Conservation (phyloP, 1,140 invertebrate genomes). For the Drosophila albomicans region DNA sequence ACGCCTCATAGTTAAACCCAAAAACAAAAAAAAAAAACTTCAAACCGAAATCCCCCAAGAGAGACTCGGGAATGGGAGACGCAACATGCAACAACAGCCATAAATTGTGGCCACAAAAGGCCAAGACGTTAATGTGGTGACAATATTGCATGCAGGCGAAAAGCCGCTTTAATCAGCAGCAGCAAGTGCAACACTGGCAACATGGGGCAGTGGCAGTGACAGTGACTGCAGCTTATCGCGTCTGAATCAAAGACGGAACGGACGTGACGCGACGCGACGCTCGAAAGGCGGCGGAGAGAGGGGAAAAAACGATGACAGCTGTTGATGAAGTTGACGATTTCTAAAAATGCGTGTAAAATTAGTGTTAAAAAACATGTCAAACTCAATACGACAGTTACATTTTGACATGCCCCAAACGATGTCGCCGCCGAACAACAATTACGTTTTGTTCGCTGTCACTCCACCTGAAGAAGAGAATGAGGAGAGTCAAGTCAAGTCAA, state of each 20-base stretch:
- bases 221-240: constrained; percentile 68
- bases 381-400: constrained; percentile 79
- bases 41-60: constrained; percentile 9
- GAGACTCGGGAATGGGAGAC: constrained; percentile 11
- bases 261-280: constrained; percentile 69
- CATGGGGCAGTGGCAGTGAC: constrained; percentile 9
- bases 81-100: constrained; percentile 66
- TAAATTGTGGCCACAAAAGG: constrained; percentile 82
- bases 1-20: constrained; percentile 19
- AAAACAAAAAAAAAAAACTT: neutral
- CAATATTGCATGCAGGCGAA: constrained; percentile 74
- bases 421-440: constrained; percentile 67
- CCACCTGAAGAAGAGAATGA: neutral
- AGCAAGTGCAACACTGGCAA: constrained; percentile 42
- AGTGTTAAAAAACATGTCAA: constrained; percentile 83
- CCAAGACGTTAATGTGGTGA: constrained; percentile 82
- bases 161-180: constrained; percentile 57
- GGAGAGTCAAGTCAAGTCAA: neutral
- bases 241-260: constrained; percentile 64
- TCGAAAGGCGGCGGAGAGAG: constrained; percentile 18
- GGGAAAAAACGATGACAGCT: constrained; percentile 76
- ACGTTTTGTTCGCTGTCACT: constrained; percentile 61
- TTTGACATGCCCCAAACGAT: constrained; percentile 69
- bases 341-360: constrained; percentile 84
- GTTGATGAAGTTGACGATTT: constrained; percentile 83